Percentiles rank a stretch among this genome's conserved stretches.
Evolutionary conservation across 2,888 invertebrate genomes (phyloP).

Genomic region (Muschampia staudingeri): DNA sequence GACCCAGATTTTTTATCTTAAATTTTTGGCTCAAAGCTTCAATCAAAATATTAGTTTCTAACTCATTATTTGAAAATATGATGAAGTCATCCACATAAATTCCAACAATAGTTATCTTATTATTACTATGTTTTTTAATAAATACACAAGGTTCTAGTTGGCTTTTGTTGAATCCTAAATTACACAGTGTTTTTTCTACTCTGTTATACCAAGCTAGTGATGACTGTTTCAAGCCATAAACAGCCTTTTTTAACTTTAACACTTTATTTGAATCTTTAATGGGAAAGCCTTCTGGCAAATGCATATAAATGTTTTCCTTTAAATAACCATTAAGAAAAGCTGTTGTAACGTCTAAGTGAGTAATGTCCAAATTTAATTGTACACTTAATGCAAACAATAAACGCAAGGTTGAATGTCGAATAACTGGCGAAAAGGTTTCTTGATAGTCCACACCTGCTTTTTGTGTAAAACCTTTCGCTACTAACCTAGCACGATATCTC

Average conservation of each 20-base stretch:
- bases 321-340: conserved; percentile 19
- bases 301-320: conserved; percentile 24
- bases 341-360: conserved; percentile 24
- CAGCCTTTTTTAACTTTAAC: conserved; percentile 9
- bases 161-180: neutral
- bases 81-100: conserved; percentile 53
- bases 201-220: conserved; percentile 7
- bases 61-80: conserved; percentile 50
- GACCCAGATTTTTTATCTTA: conserved; percentile 52
- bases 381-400: conserved; percentile 25
- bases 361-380: conserved; percentile 7
- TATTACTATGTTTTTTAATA: conserved; percentile 30
- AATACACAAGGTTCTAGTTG: conserved; percentile 40
- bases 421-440: conserved; percentile 1
- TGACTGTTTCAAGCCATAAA: conserved; percentile 28
- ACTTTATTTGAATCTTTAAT: neutral
- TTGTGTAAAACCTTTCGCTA: conserved; percentile 17
- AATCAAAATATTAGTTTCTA: conserved; percentile 13
- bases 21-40: conserved; percentile 34
- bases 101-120: conserved; percentile 35
- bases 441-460: conserved; percentile 3
- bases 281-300: neutral
- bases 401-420: neutral
- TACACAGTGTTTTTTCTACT: neutral
- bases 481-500: conserved; percentile 10